Percentiles rank a stretch among this genome's conserved stretches.
phyloP scores from a whole-genome alignment of 2,797 vertebrate genomes.

The Gobio occitaniae region DNA sequence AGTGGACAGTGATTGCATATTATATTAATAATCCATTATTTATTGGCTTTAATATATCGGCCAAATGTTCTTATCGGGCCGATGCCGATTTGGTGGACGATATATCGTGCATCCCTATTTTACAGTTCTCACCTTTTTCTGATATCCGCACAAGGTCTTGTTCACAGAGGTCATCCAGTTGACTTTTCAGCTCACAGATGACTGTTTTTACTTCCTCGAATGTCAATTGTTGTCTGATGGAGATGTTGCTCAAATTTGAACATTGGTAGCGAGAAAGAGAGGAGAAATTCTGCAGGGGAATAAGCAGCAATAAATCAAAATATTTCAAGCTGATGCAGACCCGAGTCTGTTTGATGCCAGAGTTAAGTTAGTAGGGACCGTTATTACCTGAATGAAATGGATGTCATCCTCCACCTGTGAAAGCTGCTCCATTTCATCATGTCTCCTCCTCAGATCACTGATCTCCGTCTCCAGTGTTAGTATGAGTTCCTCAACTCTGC shows the following conservation, averaged over 20 bases:
- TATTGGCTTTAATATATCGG: no score
- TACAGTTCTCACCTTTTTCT: constrained; percentile 7
- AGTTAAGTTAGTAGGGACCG: neutral
- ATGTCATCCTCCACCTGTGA: constrained; percentile 10
- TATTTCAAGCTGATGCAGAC: neutral
- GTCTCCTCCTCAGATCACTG: neutral
- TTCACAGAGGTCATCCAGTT: constrained; percentile 3
- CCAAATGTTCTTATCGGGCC: no score
- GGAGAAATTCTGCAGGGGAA: constrained; percentile 3
- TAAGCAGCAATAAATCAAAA: neutral
- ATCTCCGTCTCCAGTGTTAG: constrained; percentile 12
- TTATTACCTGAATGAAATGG: constrained; percentile 26
- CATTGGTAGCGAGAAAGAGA: neutral
- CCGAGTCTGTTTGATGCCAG: neutral
- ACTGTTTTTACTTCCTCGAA: neutral
- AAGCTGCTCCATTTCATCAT: neutral
- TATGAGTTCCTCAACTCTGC: neutral
- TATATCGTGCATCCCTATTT: no score
- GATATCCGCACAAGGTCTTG: constrained; percentile 8
- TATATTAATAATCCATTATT: no score
- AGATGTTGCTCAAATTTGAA: neutral
- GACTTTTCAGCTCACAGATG: constrained; percentile 5
- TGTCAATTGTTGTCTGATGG: neutral
- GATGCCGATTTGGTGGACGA: no score
- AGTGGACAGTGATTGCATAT: no score